These are phyloP conservation scores for Sarcophaga variegata DNA, from an alignment of 2,888 invertebrate genomes.

Conservation along the genomic window DNA sequence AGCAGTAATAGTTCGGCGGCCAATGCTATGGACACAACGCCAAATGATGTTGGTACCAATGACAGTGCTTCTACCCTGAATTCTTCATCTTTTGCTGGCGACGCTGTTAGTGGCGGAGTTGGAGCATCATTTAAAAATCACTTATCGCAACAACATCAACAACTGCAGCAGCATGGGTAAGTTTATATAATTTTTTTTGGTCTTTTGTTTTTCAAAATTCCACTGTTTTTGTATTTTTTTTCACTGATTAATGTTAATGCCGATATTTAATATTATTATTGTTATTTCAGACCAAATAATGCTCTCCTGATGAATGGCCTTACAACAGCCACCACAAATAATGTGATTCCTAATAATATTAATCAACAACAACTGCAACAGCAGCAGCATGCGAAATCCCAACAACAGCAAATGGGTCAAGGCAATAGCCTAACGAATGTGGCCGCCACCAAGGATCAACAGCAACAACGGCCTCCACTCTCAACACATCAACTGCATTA, in stretches of 20 bases:
- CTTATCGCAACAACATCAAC: conserved; percentile 68
- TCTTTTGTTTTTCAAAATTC: not conserved
- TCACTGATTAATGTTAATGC: not conserved
- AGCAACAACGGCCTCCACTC: conserved; percentile 62
- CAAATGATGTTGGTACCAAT: conserved; percentile 68
- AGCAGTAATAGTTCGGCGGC: conserved; percentile 71
- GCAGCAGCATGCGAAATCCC: conserved; percentile 36
- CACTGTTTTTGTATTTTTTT: conserved; percentile 2
- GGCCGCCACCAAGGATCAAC: conserved; percentile 62
- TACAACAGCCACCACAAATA: conserved; percentile 73
- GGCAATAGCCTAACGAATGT: conserved; percentile 52
- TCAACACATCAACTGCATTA: conserved; percentile 66
- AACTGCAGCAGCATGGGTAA: conserved; percentile 68
- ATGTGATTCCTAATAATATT: conserved; percentile 72
- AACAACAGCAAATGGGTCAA: conserved; percentile 63
- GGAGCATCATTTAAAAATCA: conserved; percentile 68
- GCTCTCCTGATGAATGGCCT: conserved; percentile 78
- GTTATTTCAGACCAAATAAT: conserved; percentile 70
- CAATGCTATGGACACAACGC: conserved; percentile 68
- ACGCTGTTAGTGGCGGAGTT: conserved; percentile 21
- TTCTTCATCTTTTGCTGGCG: conserved; percentile 51
- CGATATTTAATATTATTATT: not conserved
- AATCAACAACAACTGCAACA: conserved; percentile 69
- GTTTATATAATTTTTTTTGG: not conserved
- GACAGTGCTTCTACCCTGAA: conserved; percentile 58